Evolutionary conservation across 2,888 invertebrate species (phyloP), one percentile per base, ranked within the genome.

Genomic region (Eupelmus urozonus): DNA sequence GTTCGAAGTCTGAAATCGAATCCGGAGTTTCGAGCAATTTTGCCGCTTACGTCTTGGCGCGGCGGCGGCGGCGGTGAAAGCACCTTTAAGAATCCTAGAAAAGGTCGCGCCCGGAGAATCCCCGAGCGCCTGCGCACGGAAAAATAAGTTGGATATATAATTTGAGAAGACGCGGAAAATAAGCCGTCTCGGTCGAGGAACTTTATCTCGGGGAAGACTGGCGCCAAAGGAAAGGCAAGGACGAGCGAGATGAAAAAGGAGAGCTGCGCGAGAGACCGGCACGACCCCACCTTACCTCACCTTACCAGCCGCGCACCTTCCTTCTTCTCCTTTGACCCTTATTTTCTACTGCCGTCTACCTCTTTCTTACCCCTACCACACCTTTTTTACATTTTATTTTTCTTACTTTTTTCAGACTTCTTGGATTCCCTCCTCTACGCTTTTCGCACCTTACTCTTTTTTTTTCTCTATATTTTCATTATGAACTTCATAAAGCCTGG

Each of bases 71-170:
- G 9, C 65, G 29, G 62, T 71, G 63, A 59, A 76, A 72, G 70
- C 77, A 23, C 69, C 78, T 79, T 75, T 75, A 75, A 74, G 78
- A 79, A 76, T 76, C 62, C 60, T 40, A 66, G 83, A 83, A 84
- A 76, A 70, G 82, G 82, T 83, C 81, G 81, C n/a, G n/a, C n/a
- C 74, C 77, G 72, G 55, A n/a, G n/a, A n/a, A n/a, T n/a, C n/a
- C n/a, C n/a, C 4, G 62, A 59, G 71, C 49, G 45, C 34, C 2
- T 45, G 78, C 55, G 60, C 81, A 78, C n/a, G 78, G 80, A 82
- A 85, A 82, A 85, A 85, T 84, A 85, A 86, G 82, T 84, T 84
- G 83, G 83, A 84, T 84, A 82, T 84, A 85, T 84, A 84, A 86
- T 84, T 86, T 82, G 84, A 83, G 83, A 78, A 81, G 81, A 83